Evolutionary conservation across 2,113 vertebrate genomes (phyloP).

Genomic region (Anseranas semipalmata): DNA sequence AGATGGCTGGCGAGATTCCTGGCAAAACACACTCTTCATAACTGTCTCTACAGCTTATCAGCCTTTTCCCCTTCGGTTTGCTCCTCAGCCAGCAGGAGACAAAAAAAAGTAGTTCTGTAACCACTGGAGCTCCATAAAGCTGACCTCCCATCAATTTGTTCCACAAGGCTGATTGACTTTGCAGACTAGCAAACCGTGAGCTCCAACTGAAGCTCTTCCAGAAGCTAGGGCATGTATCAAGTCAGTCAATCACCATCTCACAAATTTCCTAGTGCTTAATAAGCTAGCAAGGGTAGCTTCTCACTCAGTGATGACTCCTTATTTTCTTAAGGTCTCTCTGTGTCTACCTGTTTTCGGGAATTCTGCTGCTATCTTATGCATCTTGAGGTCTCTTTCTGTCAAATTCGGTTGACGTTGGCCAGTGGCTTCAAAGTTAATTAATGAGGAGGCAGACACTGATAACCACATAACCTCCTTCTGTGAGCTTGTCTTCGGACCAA

Average conservation of each 20-base stretch:
- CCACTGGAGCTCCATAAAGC: background rate
- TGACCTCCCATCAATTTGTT: background rate
- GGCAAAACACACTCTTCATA: background rate
- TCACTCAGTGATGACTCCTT: background rate
- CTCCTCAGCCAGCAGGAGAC: background rate
- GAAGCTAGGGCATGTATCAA: background rate
- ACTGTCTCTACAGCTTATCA: slow-evolving; percentile 7
- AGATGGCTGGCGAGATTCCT: background rate
- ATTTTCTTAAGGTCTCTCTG: background rate
- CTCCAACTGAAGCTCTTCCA: background rate
- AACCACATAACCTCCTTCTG: background rate
- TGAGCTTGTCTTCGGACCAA: background rate
- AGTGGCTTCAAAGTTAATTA: background rate
- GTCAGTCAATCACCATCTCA: background rate
- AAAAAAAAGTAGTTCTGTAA: background rate
- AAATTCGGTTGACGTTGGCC: background rate
- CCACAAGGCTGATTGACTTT: background rate
- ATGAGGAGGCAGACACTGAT: background rate
- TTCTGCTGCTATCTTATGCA: background rate
- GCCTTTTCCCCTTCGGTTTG: background rate
- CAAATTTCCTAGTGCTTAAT: background rate
- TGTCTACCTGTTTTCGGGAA: background rate
- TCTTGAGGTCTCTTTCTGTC: background rate
- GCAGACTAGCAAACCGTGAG: background rate
- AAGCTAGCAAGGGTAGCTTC: background rate